Evolutionary conservation across 2,888 invertebrate genomes (phyloP).

Genomic region (Sacculina carcini): DNA sequence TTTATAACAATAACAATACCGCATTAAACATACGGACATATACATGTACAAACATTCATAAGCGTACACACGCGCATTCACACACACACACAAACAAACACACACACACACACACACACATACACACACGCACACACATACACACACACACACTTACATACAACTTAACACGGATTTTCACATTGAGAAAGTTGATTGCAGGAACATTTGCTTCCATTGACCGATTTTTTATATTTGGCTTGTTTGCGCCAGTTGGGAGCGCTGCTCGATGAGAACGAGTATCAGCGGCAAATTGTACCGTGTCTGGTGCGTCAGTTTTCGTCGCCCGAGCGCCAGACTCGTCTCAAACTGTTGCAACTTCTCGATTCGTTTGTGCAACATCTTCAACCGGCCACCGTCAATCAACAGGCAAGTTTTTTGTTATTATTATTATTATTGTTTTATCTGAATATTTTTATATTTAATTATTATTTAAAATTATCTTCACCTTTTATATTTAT

Average conservation of each 20-base stretch:
- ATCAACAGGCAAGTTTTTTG: constrained; percentile 54
- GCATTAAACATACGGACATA: too few species aligned
- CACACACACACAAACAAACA: too few species aligned
- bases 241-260: constrained; percentile 56
- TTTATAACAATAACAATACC: too few species aligned
- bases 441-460: not conserved
- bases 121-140: not conserved
- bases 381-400: constrained; percentile 35
- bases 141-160: too few species aligned
- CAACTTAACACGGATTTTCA: not conserved
- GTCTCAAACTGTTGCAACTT: constrained; percentile 76
- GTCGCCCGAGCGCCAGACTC: constrained; percentile 80
- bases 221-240: constrained; percentile 7
- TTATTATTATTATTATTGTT: not conserved
- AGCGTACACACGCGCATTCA: not conserved
- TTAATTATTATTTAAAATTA: too few species aligned
- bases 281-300: constrained; percentile 85
- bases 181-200: not conserved
- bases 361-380: constrained; percentile 52
- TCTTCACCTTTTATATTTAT: too few species aligned
- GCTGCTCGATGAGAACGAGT: constrained; percentile 63
- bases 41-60: not conserved
- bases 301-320: constrained; percentile 89
- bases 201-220: not conserved
- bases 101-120: not conserved